Percentiles rank a stretch among this genome's conserved stretches.
Evolutionary conservation across 1,140 invertebrate genomes (phyloP).

Genomic region (Grapholita molesta): DNA sequence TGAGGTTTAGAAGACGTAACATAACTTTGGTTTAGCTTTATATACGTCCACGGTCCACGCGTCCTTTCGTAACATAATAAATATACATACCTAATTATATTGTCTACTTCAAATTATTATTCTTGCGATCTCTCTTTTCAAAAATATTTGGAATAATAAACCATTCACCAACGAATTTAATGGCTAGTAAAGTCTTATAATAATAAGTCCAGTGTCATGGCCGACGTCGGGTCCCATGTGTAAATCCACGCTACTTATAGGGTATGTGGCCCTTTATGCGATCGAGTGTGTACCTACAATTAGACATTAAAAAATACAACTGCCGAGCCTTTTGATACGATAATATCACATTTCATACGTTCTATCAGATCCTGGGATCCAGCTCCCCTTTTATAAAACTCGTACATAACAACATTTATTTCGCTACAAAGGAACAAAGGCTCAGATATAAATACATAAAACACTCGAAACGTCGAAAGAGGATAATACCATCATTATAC

Average conservation of each 20-base stretch:
- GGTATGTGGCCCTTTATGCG: conserved; percentile 21
- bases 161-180: not conserved
- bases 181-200: not conserved
- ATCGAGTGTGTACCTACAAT: conserved; percentile 29
- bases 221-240: not conserved
- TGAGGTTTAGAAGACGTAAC: too few relatives aligned
- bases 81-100: too few relatives aligned
- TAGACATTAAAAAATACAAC: conserved; percentile 39
- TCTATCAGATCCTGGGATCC: conserved; percentile 60
- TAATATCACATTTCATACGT: conserved; percentile 68
- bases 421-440: conserved; percentile 71
- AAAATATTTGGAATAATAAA: too few relatives aligned
- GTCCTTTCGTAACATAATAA: too few relatives aligned
- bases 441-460: conserved; percentile 70
- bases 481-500: conserved; percentile 75
- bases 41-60: too few relatives aligned
- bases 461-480: conserved; percentile 70
- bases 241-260: not conserved
- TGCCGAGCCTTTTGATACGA: conserved; percentile 36
- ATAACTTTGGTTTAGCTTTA: too few relatives aligned
- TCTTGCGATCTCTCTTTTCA: too few relatives aligned
- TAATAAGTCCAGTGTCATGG: not conserved
- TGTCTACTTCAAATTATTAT: too few relatives aligned
- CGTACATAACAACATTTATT: conserved; percentile 61
- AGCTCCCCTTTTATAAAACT: conserved; percentile 50